Evolutionary conservation across 2,797 vertebrate genomes (phyloP).

Genomic region (Microctenopoma stevenorrisi): DNA sequence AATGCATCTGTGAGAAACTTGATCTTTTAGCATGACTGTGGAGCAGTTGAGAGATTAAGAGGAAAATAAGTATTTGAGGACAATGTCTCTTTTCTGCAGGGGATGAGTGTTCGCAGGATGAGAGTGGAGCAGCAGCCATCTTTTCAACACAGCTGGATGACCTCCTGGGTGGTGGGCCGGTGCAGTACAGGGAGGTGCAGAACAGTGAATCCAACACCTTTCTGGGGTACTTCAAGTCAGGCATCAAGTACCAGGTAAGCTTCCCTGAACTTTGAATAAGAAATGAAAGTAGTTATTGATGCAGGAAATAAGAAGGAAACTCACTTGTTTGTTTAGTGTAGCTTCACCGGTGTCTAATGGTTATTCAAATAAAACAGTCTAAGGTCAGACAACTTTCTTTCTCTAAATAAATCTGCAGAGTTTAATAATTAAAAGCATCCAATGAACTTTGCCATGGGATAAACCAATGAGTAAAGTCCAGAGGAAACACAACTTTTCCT

Average conservation of each 20-base stretch:
- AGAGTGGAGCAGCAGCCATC: conserved; percentile 93
- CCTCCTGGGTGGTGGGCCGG: conserved; percentile 88
- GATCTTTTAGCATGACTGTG: not conserved
- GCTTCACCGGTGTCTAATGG: too few species aligned
- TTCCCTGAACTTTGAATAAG: not conserved
- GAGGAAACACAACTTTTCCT: conserved; percentile 3
- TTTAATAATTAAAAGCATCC: conserved; percentile 69
- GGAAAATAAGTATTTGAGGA: not conserved
- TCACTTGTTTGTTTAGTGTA: too few species aligned
- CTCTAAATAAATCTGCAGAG: conserved; percentile 19
- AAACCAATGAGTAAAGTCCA: conserved; percentile 62
- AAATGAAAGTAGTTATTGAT: not conserved
- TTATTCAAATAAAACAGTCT: too few species aligned
- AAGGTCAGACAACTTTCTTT: not conserved
- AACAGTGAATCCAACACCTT: conserved; percentile 89
- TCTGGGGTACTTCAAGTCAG: conserved; percentile 94
- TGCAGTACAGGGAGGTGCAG: conserved; percentile 94
- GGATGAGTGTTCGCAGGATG: conserved; percentile 93
- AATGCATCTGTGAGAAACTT: not conserved
- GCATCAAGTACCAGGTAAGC: conserved; percentile 93
- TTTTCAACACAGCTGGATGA: conserved; percentile 96
- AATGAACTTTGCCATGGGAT: conserved; percentile 41
- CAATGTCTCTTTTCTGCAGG: conserved; percentile 78
- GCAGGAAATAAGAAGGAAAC: too few species aligned
- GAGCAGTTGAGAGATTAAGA: not conserved